Conservation (phyloP, 64 coral and sea anemone species). For the Montipora foliosa region DNA sequence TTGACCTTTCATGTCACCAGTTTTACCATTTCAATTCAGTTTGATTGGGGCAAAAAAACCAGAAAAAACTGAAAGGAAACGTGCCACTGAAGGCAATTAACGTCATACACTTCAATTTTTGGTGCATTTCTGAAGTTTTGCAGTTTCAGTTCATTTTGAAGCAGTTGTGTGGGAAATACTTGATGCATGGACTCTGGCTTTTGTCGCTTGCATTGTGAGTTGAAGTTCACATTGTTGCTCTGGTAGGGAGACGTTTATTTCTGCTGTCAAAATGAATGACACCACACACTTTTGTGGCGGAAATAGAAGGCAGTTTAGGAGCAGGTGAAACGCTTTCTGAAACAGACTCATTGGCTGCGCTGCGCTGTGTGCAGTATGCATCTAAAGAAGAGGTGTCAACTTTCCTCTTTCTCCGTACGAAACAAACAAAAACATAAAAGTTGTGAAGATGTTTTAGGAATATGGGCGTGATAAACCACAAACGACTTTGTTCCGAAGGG, state of each 20-base stretch:
- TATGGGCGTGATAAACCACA: background rate
- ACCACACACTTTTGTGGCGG: background rate
- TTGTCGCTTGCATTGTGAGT: background rate
- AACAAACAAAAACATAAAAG: conserved; percentile 31
- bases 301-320: conserved; percentile 8
- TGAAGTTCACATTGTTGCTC: conserved; percentile 23
- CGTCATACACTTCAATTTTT: background rate
- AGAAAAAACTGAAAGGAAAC: background rate
- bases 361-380: background rate
- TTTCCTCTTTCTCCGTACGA: background rate
- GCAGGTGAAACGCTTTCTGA: conserved; percentile 47
- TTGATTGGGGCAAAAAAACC: background rate
- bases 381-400: conserved; percentile 24
- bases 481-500: background rate
- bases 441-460: background rate
- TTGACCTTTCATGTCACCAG: background rate
- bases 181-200: background rate
- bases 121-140: background rate
- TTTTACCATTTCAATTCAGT: background rate
- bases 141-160: background rate
- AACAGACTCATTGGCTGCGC: background rate
- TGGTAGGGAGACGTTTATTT: conserved; percentile 30
- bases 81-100: no score
- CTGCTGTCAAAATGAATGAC: conserved; percentile 35
- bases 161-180: background rate